Evolutionary conservation across 2,888 invertebrate genomes (phyloP).

Genomic region (Meta bourneti): DNA sequence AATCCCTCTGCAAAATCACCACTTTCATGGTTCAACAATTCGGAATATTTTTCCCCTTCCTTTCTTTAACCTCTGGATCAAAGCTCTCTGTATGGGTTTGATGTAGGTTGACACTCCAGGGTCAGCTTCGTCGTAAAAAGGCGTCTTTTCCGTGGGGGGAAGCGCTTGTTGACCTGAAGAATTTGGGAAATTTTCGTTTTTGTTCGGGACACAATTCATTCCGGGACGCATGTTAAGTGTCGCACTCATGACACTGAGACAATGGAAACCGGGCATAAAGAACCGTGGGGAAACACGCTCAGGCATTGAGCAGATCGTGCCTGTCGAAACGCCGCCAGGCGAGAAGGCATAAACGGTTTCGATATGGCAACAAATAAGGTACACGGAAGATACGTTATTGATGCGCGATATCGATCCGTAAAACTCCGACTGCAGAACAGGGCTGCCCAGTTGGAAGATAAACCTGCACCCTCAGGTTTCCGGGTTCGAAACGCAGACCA

Average conservation of each 20-base stretch:
- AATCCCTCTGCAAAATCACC: slow-evolving; percentile 10
- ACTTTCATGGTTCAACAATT: slow-evolving; percentile 65
- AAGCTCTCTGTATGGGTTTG: slow-evolving; percentile 4
- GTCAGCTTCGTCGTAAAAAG: slow-evolving; percentile 55
- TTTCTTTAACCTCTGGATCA: slow-evolving; percentile 30
- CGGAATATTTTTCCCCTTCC: slow-evolving; percentile 26
- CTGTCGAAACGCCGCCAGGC: slow-evolving; percentile 34
- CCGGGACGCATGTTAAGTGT: slow-evolving; percentile 25
- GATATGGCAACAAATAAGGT: slow-evolving; percentile 18
- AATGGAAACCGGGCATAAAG: slow-evolving; percentile 40
- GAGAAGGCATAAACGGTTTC: slow-evolving; percentile 28
- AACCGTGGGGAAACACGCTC: slow-evolving; percentile 58
- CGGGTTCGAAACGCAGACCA: too few species aligned
- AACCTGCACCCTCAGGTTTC: too few species aligned
- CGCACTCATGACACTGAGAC: slow-evolving; percentile 59
- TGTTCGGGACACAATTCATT: slow-evolving; percentile 50
- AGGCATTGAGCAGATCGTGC: slow-evolving; percentile 9
- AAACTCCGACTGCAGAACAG: too few species aligned
- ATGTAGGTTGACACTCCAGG: slow-evolving; percentile 70
- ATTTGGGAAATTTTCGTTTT: slow-evolving; percentile 48
- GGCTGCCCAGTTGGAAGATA: too few species aligned
- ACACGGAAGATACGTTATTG: neutral
- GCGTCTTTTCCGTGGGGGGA: slow-evolving; percentile 33
- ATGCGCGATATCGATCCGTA: too few species aligned
- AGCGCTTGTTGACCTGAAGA: slow-evolving; percentile 59